These are phyloP conservation scores for Dysdera silvatica DNA, from an alignment of 1,140 invertebrate species.

Conservation along the genomic window DNA sequence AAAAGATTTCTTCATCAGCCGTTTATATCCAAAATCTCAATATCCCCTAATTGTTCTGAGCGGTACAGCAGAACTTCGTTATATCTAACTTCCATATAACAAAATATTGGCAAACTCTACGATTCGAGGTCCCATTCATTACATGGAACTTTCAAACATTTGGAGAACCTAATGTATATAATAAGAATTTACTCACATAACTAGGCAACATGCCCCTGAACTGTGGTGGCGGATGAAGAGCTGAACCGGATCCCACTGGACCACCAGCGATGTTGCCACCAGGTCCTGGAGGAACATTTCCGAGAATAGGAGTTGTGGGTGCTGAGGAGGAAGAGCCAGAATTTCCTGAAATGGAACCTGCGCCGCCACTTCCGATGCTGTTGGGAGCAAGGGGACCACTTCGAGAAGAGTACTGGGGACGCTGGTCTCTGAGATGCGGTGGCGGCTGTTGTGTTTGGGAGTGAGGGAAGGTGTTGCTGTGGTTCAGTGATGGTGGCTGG, in stretches of 20 bases:
- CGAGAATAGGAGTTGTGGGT: constrained; percentile 8
- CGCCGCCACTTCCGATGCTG: background rate
- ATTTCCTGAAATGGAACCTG: too few relatives aligned
- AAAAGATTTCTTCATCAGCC: too few relatives aligned
- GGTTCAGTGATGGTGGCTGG: constrained; percentile 6
- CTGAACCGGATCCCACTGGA: constrained; percentile 40
- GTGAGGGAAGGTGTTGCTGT: too few relatives aligned
- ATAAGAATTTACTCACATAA: constrained; percentile 53
- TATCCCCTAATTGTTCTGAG: too few relatives aligned
- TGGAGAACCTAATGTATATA: too few relatives aligned
- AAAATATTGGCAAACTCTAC: too few relatives aligned
- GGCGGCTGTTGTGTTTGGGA: constrained; percentile 3
- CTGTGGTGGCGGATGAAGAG: constrained; percentile 46
- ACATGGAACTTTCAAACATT: too few relatives aligned
- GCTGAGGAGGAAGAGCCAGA: background rate
- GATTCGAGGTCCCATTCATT: too few relatives aligned
- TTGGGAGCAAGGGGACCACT: background rate
- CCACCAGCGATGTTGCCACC: constrained; percentile 20
- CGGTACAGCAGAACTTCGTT: too few relatives aligned
- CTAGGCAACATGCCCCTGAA: constrained; percentile 65
- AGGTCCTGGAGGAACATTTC: constrained; percentile 13
- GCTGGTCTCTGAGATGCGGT: constrained; percentile 12
- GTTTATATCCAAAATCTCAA: too few relatives aligned
- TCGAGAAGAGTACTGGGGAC: constrained; percentile 11
- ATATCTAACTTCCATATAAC: too few relatives aligned